A percentile compares a stretch with the other conserved stretches of the same genome.
phyloP scores from a whole-genome alignment of 2,888 invertebrate genomes.

The Cosmia pyralina region DNA sequence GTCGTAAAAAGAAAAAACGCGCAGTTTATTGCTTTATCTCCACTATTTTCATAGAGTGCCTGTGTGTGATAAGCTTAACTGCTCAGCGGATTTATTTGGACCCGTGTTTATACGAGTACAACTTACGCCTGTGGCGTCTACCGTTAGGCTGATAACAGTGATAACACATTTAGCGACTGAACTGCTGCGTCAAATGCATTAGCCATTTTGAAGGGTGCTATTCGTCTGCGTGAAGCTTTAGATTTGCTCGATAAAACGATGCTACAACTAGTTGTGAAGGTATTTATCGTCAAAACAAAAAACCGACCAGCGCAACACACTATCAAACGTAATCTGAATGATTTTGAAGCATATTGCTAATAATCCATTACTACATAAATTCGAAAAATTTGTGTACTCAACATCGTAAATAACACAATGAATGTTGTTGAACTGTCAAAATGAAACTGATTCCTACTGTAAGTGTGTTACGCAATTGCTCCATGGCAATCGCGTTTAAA shows the following conservation, averaged over 20 bases:
- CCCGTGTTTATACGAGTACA: slow-evolving; percentile 46
- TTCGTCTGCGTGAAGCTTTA: slow-evolving; percentile 5
- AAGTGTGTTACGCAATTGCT: too few species aligned
- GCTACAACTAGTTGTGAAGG: background rate
- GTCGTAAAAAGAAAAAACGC: slow-evolving; percentile 61
- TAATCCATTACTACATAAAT: too few species aligned
- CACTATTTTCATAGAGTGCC: slow-evolving; percentile 60
- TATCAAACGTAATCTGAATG: too few species aligned
- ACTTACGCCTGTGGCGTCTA: slow-evolving; percentile 32
- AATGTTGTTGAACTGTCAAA: too few species aligned
- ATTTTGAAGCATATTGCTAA: too few species aligned
- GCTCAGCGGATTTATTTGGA: slow-evolving; percentile 53
- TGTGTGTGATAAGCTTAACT: slow-evolving; percentile 63
- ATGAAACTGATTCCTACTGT: too few species aligned
- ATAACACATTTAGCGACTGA: slow-evolving; percentile 34
- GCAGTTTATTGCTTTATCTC: slow-evolving; percentile 57
- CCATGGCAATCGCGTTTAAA: background rate
- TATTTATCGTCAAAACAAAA: background rate
- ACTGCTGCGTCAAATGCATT: slow-evolving; percentile 8
- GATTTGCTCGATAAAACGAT: background rate
- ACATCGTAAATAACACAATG: too few species aligned
- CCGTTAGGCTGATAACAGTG: slow-evolving; percentile 44
- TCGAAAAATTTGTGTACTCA: too few species aligned
- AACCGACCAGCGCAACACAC: too few species aligned
- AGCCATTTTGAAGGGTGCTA: slow-evolving; percentile 11